phyloP scores from a whole-genome alignment of 2,888 invertebrate genomes.

The Plebejus melissa region DNA sequence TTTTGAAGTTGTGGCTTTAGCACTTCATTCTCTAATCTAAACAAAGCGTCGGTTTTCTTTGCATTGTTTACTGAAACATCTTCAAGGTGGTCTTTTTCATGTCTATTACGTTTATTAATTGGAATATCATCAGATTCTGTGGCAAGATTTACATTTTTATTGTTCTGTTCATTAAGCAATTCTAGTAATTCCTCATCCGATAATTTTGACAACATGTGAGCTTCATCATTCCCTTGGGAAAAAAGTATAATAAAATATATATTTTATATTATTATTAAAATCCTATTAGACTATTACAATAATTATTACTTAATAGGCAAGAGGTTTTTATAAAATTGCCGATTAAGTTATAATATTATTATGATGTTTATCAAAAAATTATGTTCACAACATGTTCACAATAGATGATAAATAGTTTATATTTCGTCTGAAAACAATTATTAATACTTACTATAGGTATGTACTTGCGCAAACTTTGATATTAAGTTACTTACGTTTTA shows the following conservation, averaged over 20 bases:
- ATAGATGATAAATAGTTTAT: no score
- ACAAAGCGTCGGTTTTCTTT: constrained; percentile 44
- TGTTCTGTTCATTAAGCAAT: constrained; percentile 55
- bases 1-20: constrained; percentile 49
- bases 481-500: background rate
- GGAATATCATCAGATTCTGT: constrained; percentile 46
- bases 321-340: no score
- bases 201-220: constrained; percentile 62
- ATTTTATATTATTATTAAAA: background rate
- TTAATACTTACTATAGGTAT: no score
- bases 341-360: no score
- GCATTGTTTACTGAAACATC: constrained; percentile 32
- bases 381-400: no score
- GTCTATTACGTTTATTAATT: constrained; percentile 24
- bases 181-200: constrained; percentile 60
- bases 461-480: no score
- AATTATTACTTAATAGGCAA: no score
- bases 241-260: constrained; percentile 32
- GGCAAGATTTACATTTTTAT: constrained; percentile 53
- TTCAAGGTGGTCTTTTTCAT: constrained; percentile 4
- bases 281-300: background rate
- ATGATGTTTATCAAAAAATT: no score
- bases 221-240: constrained; percentile 52
- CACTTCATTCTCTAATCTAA: constrained; percentile 56
- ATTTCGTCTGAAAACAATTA: no score